Evolutionary conservation across 2,888 invertebrate species (phyloP).

Genomic region (Drosophila melanosoma): DNA sequence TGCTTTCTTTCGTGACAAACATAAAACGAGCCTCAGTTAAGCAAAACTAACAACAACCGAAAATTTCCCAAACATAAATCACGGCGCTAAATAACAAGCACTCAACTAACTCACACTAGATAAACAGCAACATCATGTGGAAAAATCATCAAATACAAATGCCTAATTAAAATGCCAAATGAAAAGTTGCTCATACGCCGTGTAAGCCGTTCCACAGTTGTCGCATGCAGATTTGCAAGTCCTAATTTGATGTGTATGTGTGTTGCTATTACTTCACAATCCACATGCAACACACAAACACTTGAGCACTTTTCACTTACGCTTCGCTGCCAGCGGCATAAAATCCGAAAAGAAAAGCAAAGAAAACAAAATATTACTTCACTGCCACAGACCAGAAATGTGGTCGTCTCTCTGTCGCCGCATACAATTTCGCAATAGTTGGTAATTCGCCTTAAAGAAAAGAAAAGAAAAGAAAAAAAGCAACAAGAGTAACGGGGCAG

Average conservation of each 20-base stretch:
- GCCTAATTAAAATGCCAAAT: conserved; percentile 57
- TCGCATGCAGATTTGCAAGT: conserved; percentile 66
- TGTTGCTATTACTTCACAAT: conserved; percentile 70
- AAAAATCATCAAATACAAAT: conserved; percentile 25
- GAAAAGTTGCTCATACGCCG: conserved; percentile 59
- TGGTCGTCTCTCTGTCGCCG: conserved; percentile 42
- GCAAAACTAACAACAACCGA: conserved; percentile 9
- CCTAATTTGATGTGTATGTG: conserved; percentile 54
- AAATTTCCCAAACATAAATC: conserved; percentile 61
- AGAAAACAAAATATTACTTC: conserved; percentile 80
- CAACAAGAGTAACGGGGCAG: conserved; percentile 19
- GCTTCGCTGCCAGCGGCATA: conserved; percentile 61
- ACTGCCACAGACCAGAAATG: conserved; percentile 80
- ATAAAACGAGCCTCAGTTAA: conserved; percentile 34
- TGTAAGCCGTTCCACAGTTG: conserved; percentile 26
- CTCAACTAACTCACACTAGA: not conserved
- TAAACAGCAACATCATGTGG: not conserved
- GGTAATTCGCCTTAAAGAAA: conserved; percentile 69
- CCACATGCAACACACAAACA: conserved; percentile 48
- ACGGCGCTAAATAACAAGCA: conserved; percentile 16
- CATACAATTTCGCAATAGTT: conserved; percentile 83
- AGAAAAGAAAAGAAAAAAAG: conserved; percentile 22
- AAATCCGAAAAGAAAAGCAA: conserved; percentile 53
- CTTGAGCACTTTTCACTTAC: conserved; percentile 69
- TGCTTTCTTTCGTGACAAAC: conserved; percentile 33